Percentiles rank a stretch among this genome's conserved stretches.
Conservation (phyloP, 2,113 vertebrate species). For the Motacilla alba region DNA sequence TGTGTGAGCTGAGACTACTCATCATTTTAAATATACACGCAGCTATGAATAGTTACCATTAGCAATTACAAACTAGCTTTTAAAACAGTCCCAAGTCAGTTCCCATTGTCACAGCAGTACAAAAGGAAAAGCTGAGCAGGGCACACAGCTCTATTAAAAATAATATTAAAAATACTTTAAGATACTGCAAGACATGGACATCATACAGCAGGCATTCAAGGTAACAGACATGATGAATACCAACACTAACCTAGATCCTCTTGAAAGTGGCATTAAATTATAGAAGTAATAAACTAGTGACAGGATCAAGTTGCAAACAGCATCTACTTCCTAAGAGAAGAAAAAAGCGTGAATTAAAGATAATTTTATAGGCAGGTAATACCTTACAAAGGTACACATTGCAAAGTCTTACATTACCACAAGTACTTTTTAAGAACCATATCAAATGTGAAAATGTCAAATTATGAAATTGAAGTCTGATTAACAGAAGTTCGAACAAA, state of each 20-base stretch:
- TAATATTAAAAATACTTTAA: neutral
- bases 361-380: neutral
- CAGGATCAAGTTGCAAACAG: conserved; percentile 93
- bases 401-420: neutral
- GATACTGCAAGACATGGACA: neutral
- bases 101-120: neutral
- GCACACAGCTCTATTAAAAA: neutral
- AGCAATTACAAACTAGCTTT: neutral
- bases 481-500: neutral
- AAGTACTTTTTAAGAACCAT: neutral
- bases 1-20: neutral
- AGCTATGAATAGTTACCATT: neutral
- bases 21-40: neutral
- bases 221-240: neutral
- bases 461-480: neutral
- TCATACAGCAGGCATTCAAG: neutral
- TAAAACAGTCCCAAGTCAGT: neutral
- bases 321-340: conserved; percentile 86
- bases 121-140: neutral
- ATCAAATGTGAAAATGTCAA: neutral
- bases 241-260: conserved; percentile 89
- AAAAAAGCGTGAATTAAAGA: neutral
- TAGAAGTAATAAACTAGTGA: conserved; percentile 98
- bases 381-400: neutral
- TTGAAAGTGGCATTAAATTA: conserved; percentile 97